Percentiles rank a stretch among this genome's conserved stretches.
phyloP scores from a whole-genome alignment of 2,113 vertebrate species.

The Setophaga petechia region DNA sequence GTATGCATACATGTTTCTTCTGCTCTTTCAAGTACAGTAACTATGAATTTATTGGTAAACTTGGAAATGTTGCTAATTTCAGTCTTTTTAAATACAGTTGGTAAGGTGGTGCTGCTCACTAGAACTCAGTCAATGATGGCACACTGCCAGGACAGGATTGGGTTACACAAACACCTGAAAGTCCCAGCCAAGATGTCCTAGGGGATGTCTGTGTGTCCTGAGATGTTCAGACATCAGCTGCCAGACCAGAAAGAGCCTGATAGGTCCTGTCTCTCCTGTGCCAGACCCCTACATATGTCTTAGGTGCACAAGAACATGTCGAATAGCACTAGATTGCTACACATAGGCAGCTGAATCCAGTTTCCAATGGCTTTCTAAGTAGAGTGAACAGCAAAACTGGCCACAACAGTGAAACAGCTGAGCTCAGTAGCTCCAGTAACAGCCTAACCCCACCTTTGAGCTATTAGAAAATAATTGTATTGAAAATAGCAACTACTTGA shows the following conservation, averaged over 20 bases:
- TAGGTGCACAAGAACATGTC: not conserved
- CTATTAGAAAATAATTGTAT: not conserved
- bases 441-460: not conserved
- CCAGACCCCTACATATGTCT: not conserved
- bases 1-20: not conserved
- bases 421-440: not conserved
- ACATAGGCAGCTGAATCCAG: not conserved
- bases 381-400: not conserved
- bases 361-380: not conserved
- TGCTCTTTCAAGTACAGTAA: not conserved
- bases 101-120: not conserved
- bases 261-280: not conserved
- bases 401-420: not conserved
- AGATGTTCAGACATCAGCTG: not conserved
- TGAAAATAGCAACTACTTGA: not conserved
- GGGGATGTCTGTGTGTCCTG: fast-evolving
- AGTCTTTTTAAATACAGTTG: not conserved
- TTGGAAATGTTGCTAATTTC: not conserved
- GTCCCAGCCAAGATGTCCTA: not conserved
- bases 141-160: not conserved
- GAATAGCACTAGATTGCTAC: not conserved
- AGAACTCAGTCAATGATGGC: not conserved
- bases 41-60: not conserved
- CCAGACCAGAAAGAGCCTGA: not conserved
- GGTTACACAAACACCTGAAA: not conserved